phyloP scores from a whole-genome alignment of 2,888 invertebrate genomes.

The Venustoraphidia nigricollis region DNA sequence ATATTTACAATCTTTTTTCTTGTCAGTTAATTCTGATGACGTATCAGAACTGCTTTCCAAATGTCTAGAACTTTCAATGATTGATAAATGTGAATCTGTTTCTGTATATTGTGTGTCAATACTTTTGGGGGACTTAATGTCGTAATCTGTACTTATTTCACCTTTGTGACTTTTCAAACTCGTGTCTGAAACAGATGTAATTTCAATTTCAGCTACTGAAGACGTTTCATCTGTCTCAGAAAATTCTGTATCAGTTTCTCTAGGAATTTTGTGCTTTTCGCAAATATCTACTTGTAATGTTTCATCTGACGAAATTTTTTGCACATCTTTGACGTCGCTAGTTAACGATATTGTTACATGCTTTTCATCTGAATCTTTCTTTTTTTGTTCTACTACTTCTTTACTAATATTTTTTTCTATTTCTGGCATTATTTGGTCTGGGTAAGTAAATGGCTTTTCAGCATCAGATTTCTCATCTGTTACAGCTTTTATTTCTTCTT shows the following conservation, averaged over 20 bases:
- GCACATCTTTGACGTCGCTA: too few relatives aligned
- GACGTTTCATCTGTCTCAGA: conserved; percentile 5
- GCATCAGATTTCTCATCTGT: background rate
- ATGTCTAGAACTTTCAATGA: background rate
- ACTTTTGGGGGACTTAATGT: conserved; percentile 3
- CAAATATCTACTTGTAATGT: too few relatives aligned
- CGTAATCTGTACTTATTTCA: conserved; percentile 5
- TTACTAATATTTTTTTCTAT: too few relatives aligned
- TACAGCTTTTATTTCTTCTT: background rate
- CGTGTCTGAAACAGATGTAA: conserved; percentile 4
- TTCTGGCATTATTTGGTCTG: too few relatives aligned
- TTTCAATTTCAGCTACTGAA: conserved; percentile 5
- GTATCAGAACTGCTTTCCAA: background rate
- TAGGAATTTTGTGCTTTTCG: background rate
- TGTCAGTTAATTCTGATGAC: background rate
- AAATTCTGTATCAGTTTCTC: conserved; percentile 5
- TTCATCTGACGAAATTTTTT: too few relatives aligned
- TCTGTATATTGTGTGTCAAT: background rate
- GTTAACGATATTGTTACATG: too few relatives aligned
- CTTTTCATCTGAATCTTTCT: too few relatives aligned
- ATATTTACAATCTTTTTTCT: conserved; percentile 7
- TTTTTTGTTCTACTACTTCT: too few relatives aligned
- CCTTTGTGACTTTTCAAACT: conserved; percentile 5
- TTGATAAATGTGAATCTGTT: background rate
- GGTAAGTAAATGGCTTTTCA: too few relatives aligned